Base-by-base conservation (phyloP, 2,113 vertebrate genomes). In the Dendrocopos noguchii region DNA sequence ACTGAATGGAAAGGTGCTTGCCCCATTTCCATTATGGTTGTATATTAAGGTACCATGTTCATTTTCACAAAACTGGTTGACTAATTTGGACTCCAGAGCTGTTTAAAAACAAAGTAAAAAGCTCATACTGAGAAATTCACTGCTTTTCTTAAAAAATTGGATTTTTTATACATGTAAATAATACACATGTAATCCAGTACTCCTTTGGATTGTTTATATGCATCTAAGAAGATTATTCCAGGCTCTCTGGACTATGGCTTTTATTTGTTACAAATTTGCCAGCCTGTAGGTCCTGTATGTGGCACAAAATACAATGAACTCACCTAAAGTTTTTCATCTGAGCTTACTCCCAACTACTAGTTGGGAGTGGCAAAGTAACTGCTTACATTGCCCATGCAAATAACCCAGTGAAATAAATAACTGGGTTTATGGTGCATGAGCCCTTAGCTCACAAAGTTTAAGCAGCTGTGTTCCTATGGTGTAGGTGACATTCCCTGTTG, bases 51-150 rank as follows among this genome's bases (percentile, higher is more conserved):
- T 98, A 12, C 98, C 98, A 36, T 98, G 98, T 96, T 99, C 98
- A 97, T 99, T 98, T 96, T 99, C 98, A 97, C 99, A 99, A 94
- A 99, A 98, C 57, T 99, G 98, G 89, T 97, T 98, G 39, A 99
- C 98, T 64, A 99, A 97, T 96, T 99, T 98, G 21, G 98, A 99
- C 88, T 99, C 99, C 95, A 99, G 94, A 82, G 98, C 99, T 96
- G 84, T 88, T 98, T 79, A 56, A 85, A 95, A 46, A 61, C 86
- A 81, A n/a, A 78, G 36, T 24, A 42, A 57, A 87, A 71, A 76
- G 10, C 5, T 24, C 6, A 55, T 73, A 73, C 21, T 83, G 63
- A 91, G n/a, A 90, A 89, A 76, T 68, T 64, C 0, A 50, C 34
- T 64, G 33, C 44, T 11, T 75, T 88, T 76, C 10, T 78, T 64